Evolutionary conservation across 2,888 invertebrate species (phyloP), one percentile per base, ranked within the genome.

Genomic region (Thysanoteuthis rhombus): DNA sequence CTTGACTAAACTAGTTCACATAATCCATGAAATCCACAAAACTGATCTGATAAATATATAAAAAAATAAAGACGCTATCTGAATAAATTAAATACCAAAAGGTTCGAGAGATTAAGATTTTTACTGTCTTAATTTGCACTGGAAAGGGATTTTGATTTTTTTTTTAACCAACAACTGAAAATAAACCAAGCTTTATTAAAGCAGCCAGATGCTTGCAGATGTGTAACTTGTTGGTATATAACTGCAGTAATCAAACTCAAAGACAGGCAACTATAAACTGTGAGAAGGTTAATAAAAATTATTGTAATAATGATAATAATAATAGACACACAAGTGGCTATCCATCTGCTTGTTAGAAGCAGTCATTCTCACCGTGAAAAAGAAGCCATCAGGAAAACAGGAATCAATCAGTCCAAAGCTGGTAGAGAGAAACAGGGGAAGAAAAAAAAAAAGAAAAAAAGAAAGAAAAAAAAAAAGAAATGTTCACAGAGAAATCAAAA

Each of bases 331-430:
- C 75, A 75, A 75, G n/a, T n/a, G 75, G 75, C 75, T 75, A 75
- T 75, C n/a, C 75, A 75, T n/a, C 75, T 75, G n/a, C 19, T n/a
- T n/a, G n/a, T 75, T 75, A 75, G 16, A n/a, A 75, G 75, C 75
- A 75, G 75, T 75, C 75, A 75, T 75, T 75, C 75, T 75, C 75
- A 75, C 75, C 75, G n/a, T 75, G 36, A 16, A 1, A 75, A 75
- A 75, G 75, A 75, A 75, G 75, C 75, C 75, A 75, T 75, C 75
- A n/a, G n/a, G 75, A 75, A 75, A 75, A 75, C 75, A n/a, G 75
- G 75, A 75, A 75, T 75, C 22, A 75, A 75, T 36, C 75, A 36
- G 75, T 36, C n/a, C 75, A n/a, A 75, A 75, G 75, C 75, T 75
- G 75, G 75, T 75, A 75, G 16, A 12, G 36, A 75, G n/a, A 75